phyloP scores from a whole-genome alignment of 2,888 invertebrate species.

The Lacanobia oleracea region DNA sequence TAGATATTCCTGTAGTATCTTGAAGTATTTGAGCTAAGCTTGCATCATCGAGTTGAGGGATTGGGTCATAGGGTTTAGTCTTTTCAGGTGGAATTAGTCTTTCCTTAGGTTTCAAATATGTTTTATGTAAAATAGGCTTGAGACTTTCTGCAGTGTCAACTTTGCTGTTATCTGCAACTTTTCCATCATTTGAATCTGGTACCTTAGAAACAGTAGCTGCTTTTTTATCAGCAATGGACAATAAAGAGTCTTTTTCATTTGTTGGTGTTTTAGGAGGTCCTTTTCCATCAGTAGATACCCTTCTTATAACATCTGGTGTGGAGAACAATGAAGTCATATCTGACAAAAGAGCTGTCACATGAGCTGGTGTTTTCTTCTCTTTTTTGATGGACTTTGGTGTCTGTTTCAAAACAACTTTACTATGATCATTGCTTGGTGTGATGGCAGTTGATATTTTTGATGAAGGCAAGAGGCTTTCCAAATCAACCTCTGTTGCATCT shows the following conservation, averaged over 20 bases:
- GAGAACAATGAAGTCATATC: constrained; percentile 94
- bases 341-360: constrained; percentile 88
- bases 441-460: constrained; percentile 70
- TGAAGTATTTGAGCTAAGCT: constrained; percentile 88
- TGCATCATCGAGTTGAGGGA: constrained; percentile 87
- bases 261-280: constrained; percentile 80
- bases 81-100: constrained; percentile 74
- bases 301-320: constrained; percentile 94
- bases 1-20: constrained; percentile 79
- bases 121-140: constrained; percentile 73
- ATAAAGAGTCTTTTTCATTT: constrained; percentile 82
- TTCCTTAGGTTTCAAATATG: constrained; percentile 76
- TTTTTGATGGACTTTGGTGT: constrained; percentile 81
- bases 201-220: constrained; percentile 57
- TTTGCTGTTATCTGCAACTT: constrained; percentile 64
- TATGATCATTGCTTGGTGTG: constrained; percentile 70
- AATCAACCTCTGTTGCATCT: constrained; percentile 71
- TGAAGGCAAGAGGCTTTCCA: constrained; percentile 75
- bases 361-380: constrained; percentile 91
- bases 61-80: constrained; percentile 82
- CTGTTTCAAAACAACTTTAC: constrained; percentile 86
- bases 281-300: constrained; percentile 91
- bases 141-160: constrained; percentile 68
- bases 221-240: constrained; percentile 70
- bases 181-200: constrained; percentile 64